Evolutionary conservation across 92 coral and sea anemone genomes (phyloP), one percentile per base, ranked within the genome.

Genomic region (Porites divaricata): DNA sequence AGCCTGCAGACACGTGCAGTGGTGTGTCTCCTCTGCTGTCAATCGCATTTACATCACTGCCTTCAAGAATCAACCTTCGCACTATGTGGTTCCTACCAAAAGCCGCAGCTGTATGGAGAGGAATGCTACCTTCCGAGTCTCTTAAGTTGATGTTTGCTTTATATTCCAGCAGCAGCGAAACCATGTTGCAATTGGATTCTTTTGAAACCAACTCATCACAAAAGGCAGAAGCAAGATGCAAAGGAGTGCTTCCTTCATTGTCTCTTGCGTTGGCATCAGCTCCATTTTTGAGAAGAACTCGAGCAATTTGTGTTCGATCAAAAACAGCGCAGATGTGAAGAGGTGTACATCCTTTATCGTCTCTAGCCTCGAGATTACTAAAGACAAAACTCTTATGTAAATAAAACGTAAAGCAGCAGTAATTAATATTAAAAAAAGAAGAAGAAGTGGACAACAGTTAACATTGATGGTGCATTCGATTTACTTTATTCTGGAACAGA

Each of bases 261-360:
- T 78, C 83, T 78, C 72, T 78, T 5, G 72, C 71, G 4, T 78
- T 72, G 28, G 63, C 82, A 25, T 78, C 71, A 9, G 82, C 82
- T 10, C 82, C 72, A 20, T 23, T 53, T 63, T 63, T 23, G 11
- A 74, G 63, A 24, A 74, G 79, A 8, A 13, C 64, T 8, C 13
- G 28, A 7, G 79, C 79, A 74, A 41, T 51, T 17, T 1, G 20
- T n/a, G n/a, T 49, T 15, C 45, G 59, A 63, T 78, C 72, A 62
- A 78, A 78, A 1, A 26, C 35, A 26, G 35, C 35, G 2, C 35
- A 26, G 2, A 26, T 26, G 35, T 26, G 35, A 26, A 78, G 72
- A 16, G 82, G 72, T 2, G 72, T 78, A 21, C 70, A 62, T 12
- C 82, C 82, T 78, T 61, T 78, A 45, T 2, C 8, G 59, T 78